These are phyloP conservation scores for Anoplolepis gracilipes DNA, from an alignment of 1,140 invertebrate genomes.

Conservation along the genomic window DNA sequence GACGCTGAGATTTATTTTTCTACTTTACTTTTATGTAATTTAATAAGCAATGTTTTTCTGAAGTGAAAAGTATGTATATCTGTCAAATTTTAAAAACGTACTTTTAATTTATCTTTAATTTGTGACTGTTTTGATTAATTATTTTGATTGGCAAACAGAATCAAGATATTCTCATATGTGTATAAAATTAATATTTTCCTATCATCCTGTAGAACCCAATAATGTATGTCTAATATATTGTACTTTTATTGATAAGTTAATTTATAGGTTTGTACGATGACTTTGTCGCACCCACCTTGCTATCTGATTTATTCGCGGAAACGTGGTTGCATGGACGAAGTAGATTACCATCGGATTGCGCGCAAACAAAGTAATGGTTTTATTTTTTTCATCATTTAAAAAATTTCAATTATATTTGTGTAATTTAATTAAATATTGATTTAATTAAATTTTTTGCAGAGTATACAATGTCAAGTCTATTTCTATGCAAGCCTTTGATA, in stretches of 20 bases:
- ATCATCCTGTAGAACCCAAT: neutral
- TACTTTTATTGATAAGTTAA: slow-evolving; percentile 25
- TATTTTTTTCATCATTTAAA: slow-evolving; percentile 62
- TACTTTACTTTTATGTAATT: too few relatives aligned
- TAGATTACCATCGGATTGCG: slow-evolving; percentile 90
- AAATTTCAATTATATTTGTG: slow-evolving; percentile 82
- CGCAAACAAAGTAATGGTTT: slow-evolving; percentile 79
- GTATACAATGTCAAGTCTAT: slow-evolving; percentile 90
- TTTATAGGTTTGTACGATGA: slow-evolving; percentile 93
- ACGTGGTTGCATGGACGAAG: slow-evolving; percentile 95
- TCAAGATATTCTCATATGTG: neutral
- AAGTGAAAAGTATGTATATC: neutral
- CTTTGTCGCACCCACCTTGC: slow-evolving; percentile 91
- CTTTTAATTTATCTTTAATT: neutral
- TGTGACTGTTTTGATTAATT: neutral
- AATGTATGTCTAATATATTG: too few relatives aligned
- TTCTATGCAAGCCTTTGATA: slow-evolving; percentile 85
- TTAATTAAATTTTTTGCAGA: slow-evolving; percentile 86
- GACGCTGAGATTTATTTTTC: neutral
- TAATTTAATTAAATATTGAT: slow-evolving; percentile 21
- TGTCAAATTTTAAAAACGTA: neutral
- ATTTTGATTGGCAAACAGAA: neutral
- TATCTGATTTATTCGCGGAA: slow-evolving; percentile 91
- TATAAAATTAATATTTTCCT: neutral
- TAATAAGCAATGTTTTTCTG: neutral